phyloP scores from a whole-genome alignment of 2,113 vertebrate genomes.

The Dromiciops gliroides region DNA sequence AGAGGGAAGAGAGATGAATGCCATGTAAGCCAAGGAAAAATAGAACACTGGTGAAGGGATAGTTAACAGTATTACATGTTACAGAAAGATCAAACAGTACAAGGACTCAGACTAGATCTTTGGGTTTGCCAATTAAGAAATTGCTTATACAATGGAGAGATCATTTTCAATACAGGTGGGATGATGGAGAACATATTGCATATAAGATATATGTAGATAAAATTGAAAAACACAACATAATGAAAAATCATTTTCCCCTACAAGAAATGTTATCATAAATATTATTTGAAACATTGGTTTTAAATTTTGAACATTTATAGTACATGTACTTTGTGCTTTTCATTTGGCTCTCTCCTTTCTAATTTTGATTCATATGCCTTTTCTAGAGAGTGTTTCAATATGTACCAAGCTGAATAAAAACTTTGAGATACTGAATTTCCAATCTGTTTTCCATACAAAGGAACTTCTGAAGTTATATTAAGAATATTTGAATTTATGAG shows the following conservation, averaged over 20 bases:
- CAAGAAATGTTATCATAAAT: slow-evolving; percentile 45
- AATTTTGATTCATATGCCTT: slow-evolving; percentile 24
- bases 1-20: neutral
- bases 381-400: neutral
- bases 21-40: neutral
- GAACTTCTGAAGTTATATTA: slow-evolving; percentile 33
- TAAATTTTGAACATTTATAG: neutral
- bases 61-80: neutral
- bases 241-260: slow-evolving; percentile 34
- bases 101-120: neutral
- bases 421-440: slow-evolving; percentile 33
- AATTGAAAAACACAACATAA: neutral
- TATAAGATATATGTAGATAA: neutral
- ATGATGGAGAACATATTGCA: neutral
- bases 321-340: neutral
- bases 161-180: neutral
- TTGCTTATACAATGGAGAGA: neutral
- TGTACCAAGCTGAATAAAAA: neutral
- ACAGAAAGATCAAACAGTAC: neutral
- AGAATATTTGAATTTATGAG: slow-evolving; percentile 21
- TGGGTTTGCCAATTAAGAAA: neutral
- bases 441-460: neutral
- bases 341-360: slow-evolving; percentile 1
- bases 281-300: slow-evolving; percentile 50
- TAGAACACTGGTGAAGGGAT: neutral